Percentiles rank a stretch among this genome's conserved stretches.
phyloP scores from a whole-genome alignment of 2,888 invertebrate species.

The Cyclophora punctaria region DNA sequence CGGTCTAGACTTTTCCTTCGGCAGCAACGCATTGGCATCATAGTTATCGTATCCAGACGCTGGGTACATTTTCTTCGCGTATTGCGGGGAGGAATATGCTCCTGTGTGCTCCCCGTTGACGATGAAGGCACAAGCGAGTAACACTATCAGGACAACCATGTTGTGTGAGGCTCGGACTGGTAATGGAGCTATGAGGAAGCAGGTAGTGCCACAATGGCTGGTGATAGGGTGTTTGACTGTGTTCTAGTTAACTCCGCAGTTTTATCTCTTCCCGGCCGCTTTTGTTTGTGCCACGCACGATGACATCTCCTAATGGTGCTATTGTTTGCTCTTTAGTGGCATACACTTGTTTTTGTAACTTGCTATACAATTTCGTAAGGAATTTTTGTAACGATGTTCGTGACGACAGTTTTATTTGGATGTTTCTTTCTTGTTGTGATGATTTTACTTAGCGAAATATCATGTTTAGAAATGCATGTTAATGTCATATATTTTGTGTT shows the following conservation, averaged over 20 bases:
- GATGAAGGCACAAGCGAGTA: constrained; percentile 31
- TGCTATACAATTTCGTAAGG: constrained; percentile 16
- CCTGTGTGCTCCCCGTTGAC: constrained; percentile 55
- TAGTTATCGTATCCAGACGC: constrained; percentile 33
- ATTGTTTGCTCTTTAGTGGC: constrained; percentile 58
- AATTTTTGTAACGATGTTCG: constrained; percentile 3
- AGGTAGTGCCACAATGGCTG: constrained; percentile 30
- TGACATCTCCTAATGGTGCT: constrained; percentile 65
- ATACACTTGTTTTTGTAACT: constrained; percentile 10
- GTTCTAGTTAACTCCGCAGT: constrained; percentile 40
- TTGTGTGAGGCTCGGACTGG: constrained; percentile 26
- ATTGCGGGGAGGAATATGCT: constrained; percentile 71
- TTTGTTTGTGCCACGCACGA: constrained; percentile 71
- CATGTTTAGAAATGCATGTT: no score
- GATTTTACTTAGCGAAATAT: no score
- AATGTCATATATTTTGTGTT: no score
- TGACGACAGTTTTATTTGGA: constrained; percentile 4
- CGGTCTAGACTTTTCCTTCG: constrained; percentile 43
- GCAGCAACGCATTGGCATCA: constrained; percentile 49
- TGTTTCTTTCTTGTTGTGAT: not conserved
- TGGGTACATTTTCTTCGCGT: constrained; percentile 68
- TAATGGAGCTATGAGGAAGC: constrained; percentile 50
- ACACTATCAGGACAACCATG: constrained; percentile 45
- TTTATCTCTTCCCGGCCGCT: constrained; percentile 66
- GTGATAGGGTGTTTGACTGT: constrained; percentile 43